Percentiles rank a stretch among this genome's conserved stretches.
Conservation (phyloP, 1,140 invertebrate species). For the Bombus confusus region DNA sequence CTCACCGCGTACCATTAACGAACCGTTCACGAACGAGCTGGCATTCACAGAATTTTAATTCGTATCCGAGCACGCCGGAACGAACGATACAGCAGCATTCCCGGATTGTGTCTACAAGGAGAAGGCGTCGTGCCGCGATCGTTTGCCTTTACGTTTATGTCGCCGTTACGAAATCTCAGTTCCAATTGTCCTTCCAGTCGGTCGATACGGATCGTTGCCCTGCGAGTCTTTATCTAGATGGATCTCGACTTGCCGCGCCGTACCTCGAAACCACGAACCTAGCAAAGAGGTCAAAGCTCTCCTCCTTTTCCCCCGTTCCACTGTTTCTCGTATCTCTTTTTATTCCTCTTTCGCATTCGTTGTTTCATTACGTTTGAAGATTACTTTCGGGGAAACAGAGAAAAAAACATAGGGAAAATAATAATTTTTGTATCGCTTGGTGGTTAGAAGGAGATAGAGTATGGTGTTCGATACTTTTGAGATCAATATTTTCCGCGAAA, state of each 20-base stretch:
- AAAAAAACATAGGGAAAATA: too few relatives aligned
- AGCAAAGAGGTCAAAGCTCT: slow-evolving; percentile 24
- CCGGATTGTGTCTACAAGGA: slow-evolving; percentile 46
- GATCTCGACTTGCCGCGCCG: slow-evolving; percentile 38
- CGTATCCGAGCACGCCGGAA: slow-evolving; percentile 37
- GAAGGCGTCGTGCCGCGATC: slow-evolving; percentile 48
- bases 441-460: too few relatives aligned
- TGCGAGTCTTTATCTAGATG: slow-evolving; percentile 59
- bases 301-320: background rate
- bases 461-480: too few relatives aligned
- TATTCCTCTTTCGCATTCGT: background rate
- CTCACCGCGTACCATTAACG: slow-evolving; percentile 25
- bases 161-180: slow-evolving; percentile 63
- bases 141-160: slow-evolving; percentile 66
- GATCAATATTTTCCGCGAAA: too few relatives aligned
- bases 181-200: slow-evolving; percentile 61
- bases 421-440: too few relatives aligned
- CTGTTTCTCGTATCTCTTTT: background rate
- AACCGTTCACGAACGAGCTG: slow-evolving; percentile 39
- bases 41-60: slow-evolving; percentile 59
- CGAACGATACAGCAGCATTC: slow-evolving; percentile 49
- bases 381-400: background rate
- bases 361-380: background rate
- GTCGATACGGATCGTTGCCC: slow-evolving; percentile 59
- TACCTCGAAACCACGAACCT: slow-evolving; percentile 39